Conservation (phyloP, 2,888 invertebrate genomes). For the Geotrupes spiniger region DNA sequence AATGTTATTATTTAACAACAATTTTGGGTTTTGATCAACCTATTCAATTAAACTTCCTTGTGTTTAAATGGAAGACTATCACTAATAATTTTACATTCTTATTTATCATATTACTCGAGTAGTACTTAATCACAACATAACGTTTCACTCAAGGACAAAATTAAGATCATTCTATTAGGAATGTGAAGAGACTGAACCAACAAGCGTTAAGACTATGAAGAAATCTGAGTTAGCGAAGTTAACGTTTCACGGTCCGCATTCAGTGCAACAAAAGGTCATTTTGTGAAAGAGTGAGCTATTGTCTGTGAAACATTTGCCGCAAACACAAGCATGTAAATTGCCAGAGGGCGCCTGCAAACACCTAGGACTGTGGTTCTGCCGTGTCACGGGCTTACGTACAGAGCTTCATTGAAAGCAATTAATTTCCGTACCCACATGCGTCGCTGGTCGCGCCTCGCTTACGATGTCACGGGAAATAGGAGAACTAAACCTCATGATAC, state of each 20-base stretch:
- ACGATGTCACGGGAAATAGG: constrained; percentile 7
- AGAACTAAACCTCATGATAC: constrained; percentile 5
- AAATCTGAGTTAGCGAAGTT: neutral
- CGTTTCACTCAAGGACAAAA: too few relatives aligned
- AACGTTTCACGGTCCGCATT: neutral
- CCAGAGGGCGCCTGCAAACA: constrained; percentile 1
- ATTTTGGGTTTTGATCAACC: too few relatives aligned
- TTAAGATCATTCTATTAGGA: constrained; percentile 1
- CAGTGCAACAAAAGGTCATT: constrained; percentile 5
- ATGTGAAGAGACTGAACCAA: neutral
- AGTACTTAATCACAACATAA: too few relatives aligned
- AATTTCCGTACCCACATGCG: constrained; percentile 21
- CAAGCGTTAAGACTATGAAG: neutral
- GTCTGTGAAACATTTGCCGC: constrained; percentile 2
- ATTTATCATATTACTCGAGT: too few relatives aligned
- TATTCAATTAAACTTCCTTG: too few relatives aligned
- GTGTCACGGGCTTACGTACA: constrained; percentile 24
- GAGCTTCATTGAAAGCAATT: constrained; percentile 28
- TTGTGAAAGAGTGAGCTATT: neutral
- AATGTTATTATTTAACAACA: too few relatives aligned
- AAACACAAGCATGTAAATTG: constrained; percentile 2
- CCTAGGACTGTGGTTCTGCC: constrained; percentile 6
- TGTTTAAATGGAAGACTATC: too few relatives aligned
- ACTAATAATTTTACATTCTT: too few relatives aligned
- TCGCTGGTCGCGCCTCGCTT: constrained; percentile 10